These are phyloP conservation scores for Otolemur crassicaudatus DNA, from an alignment of 2,797 vertebrate genomes.

Conservation along the genomic window DNA sequence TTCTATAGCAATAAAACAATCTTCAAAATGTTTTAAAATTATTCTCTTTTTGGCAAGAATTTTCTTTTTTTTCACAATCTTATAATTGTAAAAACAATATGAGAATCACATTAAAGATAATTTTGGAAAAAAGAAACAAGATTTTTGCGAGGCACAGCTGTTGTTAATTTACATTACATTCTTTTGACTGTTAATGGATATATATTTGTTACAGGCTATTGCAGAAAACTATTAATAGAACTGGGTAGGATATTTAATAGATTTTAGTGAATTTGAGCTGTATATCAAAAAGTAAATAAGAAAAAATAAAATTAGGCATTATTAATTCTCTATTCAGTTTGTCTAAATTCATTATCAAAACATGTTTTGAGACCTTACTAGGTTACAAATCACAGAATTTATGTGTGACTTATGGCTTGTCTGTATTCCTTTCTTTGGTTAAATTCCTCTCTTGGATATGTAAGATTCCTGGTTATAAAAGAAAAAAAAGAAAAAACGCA, in stretches of 20 bases:
- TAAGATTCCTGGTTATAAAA: not conserved
- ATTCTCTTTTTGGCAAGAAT: conserved; percentile 22
- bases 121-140: not conserved
- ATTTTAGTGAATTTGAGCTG: conserved; percentile 11
- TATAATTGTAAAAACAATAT: conserved; percentile 42
- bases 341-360: not conserved
- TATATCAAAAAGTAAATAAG: not conserved
- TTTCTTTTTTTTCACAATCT: not conserved
- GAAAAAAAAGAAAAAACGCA: not conserved
- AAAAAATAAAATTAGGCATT: not conserved
- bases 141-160: conserved; percentile 10
- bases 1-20: conserved; percentile 71
- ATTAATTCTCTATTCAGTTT: not conserved
- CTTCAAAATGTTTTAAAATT: conserved; percentile 47
- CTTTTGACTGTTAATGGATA: not conserved
- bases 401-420: not conserved
- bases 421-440: not conserved
- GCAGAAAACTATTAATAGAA: not conserved
- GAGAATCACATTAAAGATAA: conserved; percentile 45
- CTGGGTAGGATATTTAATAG: not conserved
- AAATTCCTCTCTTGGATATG: not conserved
- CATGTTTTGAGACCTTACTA: not conserved
- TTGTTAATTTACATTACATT: conserved; percentile 34
- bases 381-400: not conserved
- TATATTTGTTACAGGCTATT: not conserved